A percentile compares a stretch with the other conserved stretches of the same genome.
phyloP scores from a whole-genome alignment of 2,797 vertebrate genomes.

The Brotula barbata region DNA sequence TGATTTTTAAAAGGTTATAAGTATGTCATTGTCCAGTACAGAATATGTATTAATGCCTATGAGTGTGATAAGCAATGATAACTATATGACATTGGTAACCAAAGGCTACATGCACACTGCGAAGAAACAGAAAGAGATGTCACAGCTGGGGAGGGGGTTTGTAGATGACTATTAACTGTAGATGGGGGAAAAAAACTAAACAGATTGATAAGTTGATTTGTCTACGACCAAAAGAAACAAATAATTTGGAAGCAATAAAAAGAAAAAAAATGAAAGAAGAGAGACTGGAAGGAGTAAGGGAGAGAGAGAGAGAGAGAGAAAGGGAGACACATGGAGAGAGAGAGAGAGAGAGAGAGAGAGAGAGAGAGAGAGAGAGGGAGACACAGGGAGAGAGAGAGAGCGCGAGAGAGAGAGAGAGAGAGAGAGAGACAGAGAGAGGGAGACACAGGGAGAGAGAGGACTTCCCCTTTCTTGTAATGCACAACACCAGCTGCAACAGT shows the following conservation, averaged over 20 bases:
- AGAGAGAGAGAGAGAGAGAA: not conserved
- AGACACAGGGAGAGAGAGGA: conserved; percentile 28
- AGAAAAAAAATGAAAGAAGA: no score
- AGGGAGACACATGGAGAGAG: conserved; percentile 23
- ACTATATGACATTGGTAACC: no score
- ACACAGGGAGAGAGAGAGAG: conserved; percentile 7
- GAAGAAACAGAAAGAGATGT: not conserved
- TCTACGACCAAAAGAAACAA: conserved; percentile 17
- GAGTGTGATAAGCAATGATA: no score
- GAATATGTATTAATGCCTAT: no score
- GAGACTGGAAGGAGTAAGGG: no score
- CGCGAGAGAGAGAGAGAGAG: conserved; percentile 4
- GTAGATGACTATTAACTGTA: conserved; percentile 5
- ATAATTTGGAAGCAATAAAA: no score
- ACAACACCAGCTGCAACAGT: conserved; percentile 77
- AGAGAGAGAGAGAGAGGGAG: conserved; percentile 17
- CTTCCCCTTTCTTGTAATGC: conserved; percentile 68
- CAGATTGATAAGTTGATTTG: conserved; percentile 23
- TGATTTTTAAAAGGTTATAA: no score
- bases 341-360: conserved; percentile 30
- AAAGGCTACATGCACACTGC: no score
- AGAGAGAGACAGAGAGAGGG: conserved; percentile 2
- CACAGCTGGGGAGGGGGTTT: conserved; percentile 4
- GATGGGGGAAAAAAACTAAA: no score
- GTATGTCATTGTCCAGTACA: no score